phyloP scores from a whole-genome alignment of 2,797 vertebrate genomes.

The Anisognathus igniventris region DNA sequence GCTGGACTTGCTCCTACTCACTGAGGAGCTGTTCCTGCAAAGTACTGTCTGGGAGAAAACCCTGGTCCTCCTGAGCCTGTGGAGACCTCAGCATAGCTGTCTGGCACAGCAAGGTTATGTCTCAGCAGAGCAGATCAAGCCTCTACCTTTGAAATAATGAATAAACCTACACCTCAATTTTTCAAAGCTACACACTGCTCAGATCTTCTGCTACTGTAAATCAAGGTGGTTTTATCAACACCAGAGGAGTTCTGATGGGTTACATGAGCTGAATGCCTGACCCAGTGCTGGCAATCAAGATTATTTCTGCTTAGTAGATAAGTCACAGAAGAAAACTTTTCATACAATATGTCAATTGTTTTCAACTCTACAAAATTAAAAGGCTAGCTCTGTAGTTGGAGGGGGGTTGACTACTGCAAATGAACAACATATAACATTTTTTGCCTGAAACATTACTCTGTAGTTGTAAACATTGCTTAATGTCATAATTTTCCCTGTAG shows the following conservation, averaged over 20 bases:
- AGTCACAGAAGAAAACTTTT: neutral
- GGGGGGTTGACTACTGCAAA: neutral
- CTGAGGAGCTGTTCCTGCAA: neutral
- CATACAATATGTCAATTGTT: neutral
- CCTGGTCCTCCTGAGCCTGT: neutral
- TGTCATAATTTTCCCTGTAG: neutral
- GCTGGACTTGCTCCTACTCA: constrained; percentile 6
- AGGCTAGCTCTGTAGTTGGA: neutral
- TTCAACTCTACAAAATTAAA: neutral
- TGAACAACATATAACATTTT: neutral
- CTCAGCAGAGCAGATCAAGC: neutral
- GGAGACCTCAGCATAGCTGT: neutral
- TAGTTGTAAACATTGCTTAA: neutral
- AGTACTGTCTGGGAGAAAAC: neutral
- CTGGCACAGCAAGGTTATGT: neutral
- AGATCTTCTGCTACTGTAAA: constrained; percentile 15
- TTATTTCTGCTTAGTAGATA: neutral
- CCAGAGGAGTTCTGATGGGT: constrained; percentile 1
- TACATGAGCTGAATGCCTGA: constrained; percentile 18
- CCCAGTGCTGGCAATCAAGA: neutral
- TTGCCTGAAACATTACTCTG: neutral
- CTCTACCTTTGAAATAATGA: constrained; percentile 1
- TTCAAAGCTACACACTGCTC: neutral
- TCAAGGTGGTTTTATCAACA: constrained; percentile 29
- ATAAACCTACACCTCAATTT: neutral